Conservation (phyloP, 2,113 vertebrate species). For the Verasper variegatus region DNA sequence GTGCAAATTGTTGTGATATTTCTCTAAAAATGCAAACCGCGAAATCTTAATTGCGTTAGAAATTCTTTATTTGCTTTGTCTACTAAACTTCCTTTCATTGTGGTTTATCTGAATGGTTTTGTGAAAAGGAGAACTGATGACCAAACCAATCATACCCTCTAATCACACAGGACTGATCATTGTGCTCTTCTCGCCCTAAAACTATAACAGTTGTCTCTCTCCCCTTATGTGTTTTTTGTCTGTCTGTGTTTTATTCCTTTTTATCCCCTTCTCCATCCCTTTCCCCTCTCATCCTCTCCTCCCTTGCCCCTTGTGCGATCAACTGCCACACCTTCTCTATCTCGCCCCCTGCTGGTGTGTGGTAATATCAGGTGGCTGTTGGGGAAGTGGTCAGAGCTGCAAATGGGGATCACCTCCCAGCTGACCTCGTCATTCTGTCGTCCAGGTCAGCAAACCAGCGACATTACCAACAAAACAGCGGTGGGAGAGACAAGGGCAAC, state of each 20-base stretch:
- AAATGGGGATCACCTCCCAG: conserved; percentile 98
- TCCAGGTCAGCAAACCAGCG: conserved; percentile 93
- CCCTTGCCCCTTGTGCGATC: conserved; percentile 55
- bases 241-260: conserved; percentile 23
- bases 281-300: conserved; percentile 28
- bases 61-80: not conserved
- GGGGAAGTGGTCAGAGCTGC: conserved; percentile 98
- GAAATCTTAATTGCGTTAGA: not conserved
- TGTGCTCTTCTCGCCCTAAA: conserved; percentile 78
- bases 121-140: conserved; percentile 81
- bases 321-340: conserved; percentile 69
- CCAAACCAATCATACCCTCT: conserved; percentile 48
- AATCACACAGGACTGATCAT: conserved; percentile 84
- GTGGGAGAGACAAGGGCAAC: conserved; percentile 71
- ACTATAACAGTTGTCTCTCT: conserved; percentile 86
- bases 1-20: not conserved
- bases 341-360: conserved; percentile 87
- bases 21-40: not conserved
- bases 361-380: conserved; percentile 92
- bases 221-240: conserved; percentile 57
- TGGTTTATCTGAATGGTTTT: conserved; percentile 85
- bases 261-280: conserved; percentile 23
- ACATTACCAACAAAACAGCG: conserved; percentile 75
- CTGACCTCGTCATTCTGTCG: conserved; percentile 99
- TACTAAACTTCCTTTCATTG: not conserved